These are phyloP conservation scores for Idaea biselata DNA, from an alignment of 2,888 invertebrate species.

Conservation along the genomic window DNA sequence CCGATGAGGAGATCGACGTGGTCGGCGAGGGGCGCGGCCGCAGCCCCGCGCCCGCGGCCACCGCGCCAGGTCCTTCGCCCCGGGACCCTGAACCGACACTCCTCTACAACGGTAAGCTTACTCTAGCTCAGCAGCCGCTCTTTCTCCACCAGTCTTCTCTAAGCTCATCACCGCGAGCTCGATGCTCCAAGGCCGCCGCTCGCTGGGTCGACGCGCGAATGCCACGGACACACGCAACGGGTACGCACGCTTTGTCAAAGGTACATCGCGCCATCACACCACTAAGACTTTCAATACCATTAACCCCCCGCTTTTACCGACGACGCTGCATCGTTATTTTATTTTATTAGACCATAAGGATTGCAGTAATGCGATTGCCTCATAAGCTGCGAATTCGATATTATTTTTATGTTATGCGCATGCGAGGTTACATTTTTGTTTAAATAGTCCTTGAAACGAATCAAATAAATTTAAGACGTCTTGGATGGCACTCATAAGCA, in stretches of 20 bases:
- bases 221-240: neutral
- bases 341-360: constrained; percentile 26
- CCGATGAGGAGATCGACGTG: constrained; percentile 92
- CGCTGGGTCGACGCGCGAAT: constrained; percentile 7
- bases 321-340: constrained; percentile 9
- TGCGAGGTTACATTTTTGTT: constrained; percentile 42
- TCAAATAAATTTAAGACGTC: neutral
- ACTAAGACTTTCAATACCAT: constrained; percentile 1
- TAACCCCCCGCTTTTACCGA: constrained; percentile 2
- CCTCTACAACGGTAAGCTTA: constrained; percentile 86
- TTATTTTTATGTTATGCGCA: constrained; percentile 45
- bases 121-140: neutral
- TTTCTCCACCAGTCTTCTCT: constrained; percentile 57
- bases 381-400: constrained; percentile 56
- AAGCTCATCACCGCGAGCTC: constrained; percentile 74
- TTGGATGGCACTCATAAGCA: neutral
- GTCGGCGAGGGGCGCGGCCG: constrained; percentile 87
- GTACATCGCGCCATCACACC: neutral
- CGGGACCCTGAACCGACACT: constrained; percentile 85
- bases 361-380: constrained; percentile 51
- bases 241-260: neutral
- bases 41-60: constrained; percentile 77
- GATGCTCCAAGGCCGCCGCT: constrained; percentile 23
- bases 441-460: constrained; percentile 3
- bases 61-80: constrained; percentile 86